Evolutionary conservation across 2,888 invertebrate species (phyloP).

Genomic region (Pocota personata): DNA sequence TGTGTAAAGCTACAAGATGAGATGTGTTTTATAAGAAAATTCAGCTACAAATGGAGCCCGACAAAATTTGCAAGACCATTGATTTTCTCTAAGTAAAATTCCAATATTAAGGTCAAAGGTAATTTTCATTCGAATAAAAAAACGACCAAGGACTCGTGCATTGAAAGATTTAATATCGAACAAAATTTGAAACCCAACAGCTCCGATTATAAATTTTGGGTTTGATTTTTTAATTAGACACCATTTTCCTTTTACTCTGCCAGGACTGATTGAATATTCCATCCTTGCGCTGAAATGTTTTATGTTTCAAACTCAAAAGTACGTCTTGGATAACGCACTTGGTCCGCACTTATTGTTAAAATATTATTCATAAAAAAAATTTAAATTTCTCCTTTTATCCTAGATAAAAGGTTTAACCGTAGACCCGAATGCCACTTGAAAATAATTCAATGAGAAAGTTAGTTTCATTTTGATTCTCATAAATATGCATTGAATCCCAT

Average conservation of each 20-base stretch:
- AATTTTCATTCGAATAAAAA: background rate
- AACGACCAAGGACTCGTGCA: background rate
- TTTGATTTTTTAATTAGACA: slow-evolving; percentile 6
- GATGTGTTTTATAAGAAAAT: too few species aligned
- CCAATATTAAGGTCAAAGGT: background rate
- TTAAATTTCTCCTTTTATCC: background rate
- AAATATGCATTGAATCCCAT: slow-evolving; percentile 45
- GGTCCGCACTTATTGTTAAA: background rate
- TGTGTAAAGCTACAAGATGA: too few species aligned
- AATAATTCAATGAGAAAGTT: slow-evolving; percentile 50
- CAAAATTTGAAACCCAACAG: background rate
- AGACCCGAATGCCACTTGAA: slow-evolving; percentile 26
- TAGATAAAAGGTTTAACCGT: slow-evolving; percentile 26
- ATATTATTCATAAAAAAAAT: slow-evolving; percentile 9
- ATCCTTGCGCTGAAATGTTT: background rate
- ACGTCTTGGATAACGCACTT: background rate
- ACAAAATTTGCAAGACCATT: too few species aligned
- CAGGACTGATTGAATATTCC: background rate
- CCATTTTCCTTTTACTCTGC: slow-evolving; percentile 7
- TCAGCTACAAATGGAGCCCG: too few species aligned
- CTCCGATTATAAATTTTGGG: background rate
- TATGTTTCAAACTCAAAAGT: background rate
- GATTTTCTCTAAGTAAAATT: too few species aligned
- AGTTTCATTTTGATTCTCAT: slow-evolving; percentile 44
- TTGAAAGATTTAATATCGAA: background rate